These are phyloP conservation scores for Trichechus manatus DNA, from an alignment of 2,113 vertebrate genomes.

Conservation along the genomic window DNA sequence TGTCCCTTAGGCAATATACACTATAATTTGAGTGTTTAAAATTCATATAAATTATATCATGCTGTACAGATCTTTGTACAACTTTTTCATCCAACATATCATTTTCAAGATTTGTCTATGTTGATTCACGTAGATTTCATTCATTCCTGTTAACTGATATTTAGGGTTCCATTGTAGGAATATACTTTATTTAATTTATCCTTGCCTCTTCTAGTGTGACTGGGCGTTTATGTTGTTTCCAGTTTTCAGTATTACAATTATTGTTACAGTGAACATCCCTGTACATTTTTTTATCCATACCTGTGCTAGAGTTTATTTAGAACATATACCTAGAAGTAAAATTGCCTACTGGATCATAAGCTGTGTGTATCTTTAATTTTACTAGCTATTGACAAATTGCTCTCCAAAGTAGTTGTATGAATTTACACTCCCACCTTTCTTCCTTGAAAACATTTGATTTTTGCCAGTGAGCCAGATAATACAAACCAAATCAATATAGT, in stretches of 20 bases:
- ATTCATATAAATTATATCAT: background rate
- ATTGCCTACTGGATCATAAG: background rate
- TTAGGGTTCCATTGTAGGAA: background rate
- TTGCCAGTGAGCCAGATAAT: background rate
- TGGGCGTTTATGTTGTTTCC: background rate
- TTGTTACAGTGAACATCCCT: background rate
- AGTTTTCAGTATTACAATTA: background rate
- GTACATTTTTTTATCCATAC: background rate
- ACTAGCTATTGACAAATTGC: slow-evolving; percentile 15
- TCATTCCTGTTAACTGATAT: background rate
- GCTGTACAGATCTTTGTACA: background rate
- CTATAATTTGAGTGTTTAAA: background rate
- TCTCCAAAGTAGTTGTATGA: background rate
- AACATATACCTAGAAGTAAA: background rate
- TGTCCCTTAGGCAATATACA: background rate
- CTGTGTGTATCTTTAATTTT: slow-evolving; percentile 18
- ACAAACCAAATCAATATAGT: background rate
- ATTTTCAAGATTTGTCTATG: slow-evolving; percentile 10
- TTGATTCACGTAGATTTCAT: background rate
- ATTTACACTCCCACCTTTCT: background rate
- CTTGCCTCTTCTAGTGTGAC: background rate
- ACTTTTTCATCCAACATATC: background rate
- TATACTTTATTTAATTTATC: background rate
- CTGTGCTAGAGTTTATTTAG: slow-evolving; percentile 29
- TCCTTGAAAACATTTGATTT: background rate